A percentile compares a stretch with the other conserved stretches of the same genome.
phyloP scores from a whole-genome alignment of 2,888 invertebrate genomes.

The Bursaphelenchus okinawaensis region DNA sequence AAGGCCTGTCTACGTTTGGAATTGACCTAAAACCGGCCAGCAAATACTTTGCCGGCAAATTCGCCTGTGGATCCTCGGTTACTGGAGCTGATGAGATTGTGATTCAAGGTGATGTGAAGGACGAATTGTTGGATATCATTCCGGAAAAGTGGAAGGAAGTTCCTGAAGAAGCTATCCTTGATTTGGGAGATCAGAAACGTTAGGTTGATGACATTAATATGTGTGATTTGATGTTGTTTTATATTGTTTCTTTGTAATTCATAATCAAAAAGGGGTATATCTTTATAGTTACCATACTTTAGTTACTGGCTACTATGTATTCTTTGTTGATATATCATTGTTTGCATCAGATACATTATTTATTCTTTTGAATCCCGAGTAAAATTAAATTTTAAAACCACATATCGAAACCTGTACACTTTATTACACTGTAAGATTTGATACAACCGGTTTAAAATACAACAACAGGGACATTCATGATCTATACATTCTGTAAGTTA shows the following conservation, averaged over 20 bases:
- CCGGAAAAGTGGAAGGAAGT: constrained; percentile 71
- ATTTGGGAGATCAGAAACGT: constrained; percentile 37
- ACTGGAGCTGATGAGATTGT: constrained; percentile 97
- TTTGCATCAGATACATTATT: too few relatives aligned
- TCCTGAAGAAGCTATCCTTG: constrained; percentile 33
- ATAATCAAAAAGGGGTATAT: too few relatives aligned
- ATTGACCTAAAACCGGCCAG: constrained; percentile 95
- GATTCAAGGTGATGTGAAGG: constrained; percentile 70
- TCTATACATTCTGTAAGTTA: too few relatives aligned
- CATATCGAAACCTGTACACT: too few relatives aligned
- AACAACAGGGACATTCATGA: too few relatives aligned
- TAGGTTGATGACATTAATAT: background rate
- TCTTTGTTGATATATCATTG: too few relatives aligned
- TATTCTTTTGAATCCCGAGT: too few relatives aligned
- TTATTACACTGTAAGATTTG: too few relatives aligned
- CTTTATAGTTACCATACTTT: too few relatives aligned
- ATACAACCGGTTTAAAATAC: too few relatives aligned
- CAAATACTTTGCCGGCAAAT: constrained; percentile 92
- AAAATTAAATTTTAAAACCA: too few relatives aligned
- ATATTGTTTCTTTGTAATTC: background rate
- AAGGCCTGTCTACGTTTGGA: constrained; percentile 87
- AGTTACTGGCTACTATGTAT: too few relatives aligned
- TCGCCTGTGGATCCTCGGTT: constrained; percentile 98
- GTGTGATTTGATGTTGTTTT: background rate
- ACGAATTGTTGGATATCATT: constrained; percentile 87